Evolutionary conservation across 2,888 invertebrate genomes (phyloP).

Genomic region (Andrena camellia): DNA sequence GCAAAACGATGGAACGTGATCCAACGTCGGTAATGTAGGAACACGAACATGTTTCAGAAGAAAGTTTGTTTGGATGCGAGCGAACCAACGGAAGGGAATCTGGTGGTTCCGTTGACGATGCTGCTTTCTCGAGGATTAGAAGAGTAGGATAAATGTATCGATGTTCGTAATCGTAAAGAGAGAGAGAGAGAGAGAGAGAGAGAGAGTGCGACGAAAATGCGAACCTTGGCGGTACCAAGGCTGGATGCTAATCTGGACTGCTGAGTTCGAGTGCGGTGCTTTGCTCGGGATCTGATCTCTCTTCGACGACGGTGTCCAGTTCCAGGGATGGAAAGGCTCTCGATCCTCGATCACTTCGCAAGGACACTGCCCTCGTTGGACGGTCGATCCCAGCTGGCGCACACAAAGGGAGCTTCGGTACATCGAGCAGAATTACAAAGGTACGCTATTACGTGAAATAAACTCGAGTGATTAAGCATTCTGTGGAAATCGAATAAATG

Average conservation of each 20-base stretch:
- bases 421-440: neutral
- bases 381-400: constrained; percentile 81
- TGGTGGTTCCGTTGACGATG: neutral
- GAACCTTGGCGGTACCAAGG: constrained; percentile 81
- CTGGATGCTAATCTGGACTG: constrained; percentile 83
- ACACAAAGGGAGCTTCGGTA: constrained; percentile 10
- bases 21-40: constrained; percentile 15
- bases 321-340: constrained; percentile 92
- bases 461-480: constrained; percentile 8
- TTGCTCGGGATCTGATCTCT: constrained; percentile 92
- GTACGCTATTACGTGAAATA: neutral
- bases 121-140: no score
- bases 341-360: constrained; percentile 89
- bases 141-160: no score
- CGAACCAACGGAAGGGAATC: neutral
- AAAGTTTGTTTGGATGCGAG: neutral
- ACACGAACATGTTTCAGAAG: neutral
- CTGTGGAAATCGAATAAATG: neutral
- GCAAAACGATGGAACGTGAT: neutral
- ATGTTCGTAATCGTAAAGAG: no score
- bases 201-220: neutral
- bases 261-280: constrained; percentile 84
- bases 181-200: no score
- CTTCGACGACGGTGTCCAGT: constrained; percentile 94
- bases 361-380: constrained; percentile 87